Evolutionary conservation across 2,888 invertebrate species (phyloP), one percentile per base, ranked within the genome.

Genomic region (Coelopa pilipes): DNA sequence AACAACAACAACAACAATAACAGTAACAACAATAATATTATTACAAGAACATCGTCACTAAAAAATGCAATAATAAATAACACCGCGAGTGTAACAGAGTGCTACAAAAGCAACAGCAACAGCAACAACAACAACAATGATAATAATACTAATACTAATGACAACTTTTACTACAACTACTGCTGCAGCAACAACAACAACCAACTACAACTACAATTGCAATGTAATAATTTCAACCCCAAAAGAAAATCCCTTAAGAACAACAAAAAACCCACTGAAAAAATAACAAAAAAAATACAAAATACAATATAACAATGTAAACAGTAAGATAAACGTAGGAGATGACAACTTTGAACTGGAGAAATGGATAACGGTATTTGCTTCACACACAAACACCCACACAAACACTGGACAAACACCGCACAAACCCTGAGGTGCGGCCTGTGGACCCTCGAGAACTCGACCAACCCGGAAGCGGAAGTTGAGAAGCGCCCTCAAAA

Each of bases 161-260:
- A 34, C 7, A 34, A 34, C 34, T 34, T 34, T 34, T 34, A 34
- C 34, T 62, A 72, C 59, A 75, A 79, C 79, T 75, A 83, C 74
- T 67, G 72, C 76, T 74, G 74, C 73, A 76, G 73, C 69, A 74
- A 73, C 73, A 65, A 76, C 66, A 75, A 77, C 74, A 78, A 76
- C n/a, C n/a, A n/a, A 34, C 34, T 62, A 72, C 59, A 75, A 79
- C 79, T 75, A 83, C 74, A 76, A 34, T 34, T 34, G 7, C 34
- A 34, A 7, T 34, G 7, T 34, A 34, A 34, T 34, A 34, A 34
- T 34, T 34, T 34, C 34, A 34, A 4, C 79, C 76, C 76, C 80
- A 78, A 70, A 73, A n/a, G n/a, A n/a, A 73, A 53, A 70, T 1
- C n/a, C 49, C 34, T 62, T 50, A 72, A 63, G 63, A 69, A 24